Evolutionary conservation across 2,797 vertebrate species (phyloP).

Genomic region (Galaxias olidus): DNA sequence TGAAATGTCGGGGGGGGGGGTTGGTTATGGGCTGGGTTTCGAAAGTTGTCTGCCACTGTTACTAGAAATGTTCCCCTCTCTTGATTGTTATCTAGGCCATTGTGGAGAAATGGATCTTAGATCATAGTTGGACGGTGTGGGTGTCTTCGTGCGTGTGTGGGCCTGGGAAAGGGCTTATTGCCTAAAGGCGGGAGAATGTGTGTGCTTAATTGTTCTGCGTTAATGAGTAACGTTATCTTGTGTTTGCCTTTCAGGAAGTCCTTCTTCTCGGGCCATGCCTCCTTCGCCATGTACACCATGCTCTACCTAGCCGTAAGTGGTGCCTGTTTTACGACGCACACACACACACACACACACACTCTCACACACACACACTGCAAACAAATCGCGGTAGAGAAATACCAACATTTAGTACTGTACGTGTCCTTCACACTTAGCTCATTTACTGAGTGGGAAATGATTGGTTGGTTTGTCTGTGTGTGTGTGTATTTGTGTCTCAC

Average conservation of each 20-base stretch:
- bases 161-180: too few relatives aligned
- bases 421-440: constrained; percentile 28
- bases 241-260: constrained; percentile 78
- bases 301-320: constrained; percentile 81
- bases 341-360: constrained; percentile 1
- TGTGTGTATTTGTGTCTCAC: constrained; percentile 9
- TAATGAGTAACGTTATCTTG: constrained; percentile 48
- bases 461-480: constrained; percentile 6
- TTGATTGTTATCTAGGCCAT: too few relatives aligned
- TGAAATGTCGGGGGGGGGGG: too few relatives aligned
- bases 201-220: not conserved
- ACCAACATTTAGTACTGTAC: too few relatives aligned
- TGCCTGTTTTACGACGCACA: constrained; percentile 1
- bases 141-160: not conserved
- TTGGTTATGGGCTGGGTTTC: too few relatives aligned
- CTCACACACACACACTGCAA: constrained; percentile 15
- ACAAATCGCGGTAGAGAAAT: not conserved
- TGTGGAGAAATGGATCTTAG: too few relatives aligned
- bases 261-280: constrained; percentile 82
- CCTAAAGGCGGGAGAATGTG: too few relatives aligned
- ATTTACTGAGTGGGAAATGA: constrained; percentile 30
- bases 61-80: too few relatives aligned
- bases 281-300: constrained; percentile 83
- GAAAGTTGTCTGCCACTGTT: too few relatives aligned
- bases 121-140: not conserved